A percentile compares a stretch with the other conserved stretches of the same genome.
These are phyloP conservation scores for Aphidius ervi DNA, from an alignment of 1,140 invertebrate genomes.

Conservation along the genomic window DNA sequence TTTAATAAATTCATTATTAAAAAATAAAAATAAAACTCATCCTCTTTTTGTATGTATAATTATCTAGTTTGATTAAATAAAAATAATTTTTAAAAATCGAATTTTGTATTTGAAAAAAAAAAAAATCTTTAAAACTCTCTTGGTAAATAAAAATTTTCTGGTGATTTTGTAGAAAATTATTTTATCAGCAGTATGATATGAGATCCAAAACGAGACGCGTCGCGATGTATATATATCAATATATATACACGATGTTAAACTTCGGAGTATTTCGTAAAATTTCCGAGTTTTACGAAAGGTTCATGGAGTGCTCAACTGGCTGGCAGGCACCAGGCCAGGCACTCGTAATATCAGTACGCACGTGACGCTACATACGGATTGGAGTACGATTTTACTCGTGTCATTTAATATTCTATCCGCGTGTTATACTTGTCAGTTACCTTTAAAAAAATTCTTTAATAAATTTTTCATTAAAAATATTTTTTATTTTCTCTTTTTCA, in stretches of 20 bases:
- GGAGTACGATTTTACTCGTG: constrained; percentile 1
- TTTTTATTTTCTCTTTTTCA: neutral
- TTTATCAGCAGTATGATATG: too few relatives aligned
- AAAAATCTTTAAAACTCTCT: too few relatives aligned
- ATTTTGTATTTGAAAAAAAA: too few relatives aligned
- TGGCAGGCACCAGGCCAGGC: neutral
- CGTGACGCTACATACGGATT: constrained; percentile 12
- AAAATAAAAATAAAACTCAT: too few relatives aligned
- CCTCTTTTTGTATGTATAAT: too few relatives aligned
- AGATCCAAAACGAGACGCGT: too few relatives aligned
- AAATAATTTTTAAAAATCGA: too few relatives aligned
- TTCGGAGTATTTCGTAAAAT: constrained; percentile 1
- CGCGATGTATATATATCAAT: too few relatives aligned
- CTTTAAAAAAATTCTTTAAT: neutral
- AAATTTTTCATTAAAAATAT: neutral
- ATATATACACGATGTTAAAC: neutral
- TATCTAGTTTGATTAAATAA: too few relatives aligned
- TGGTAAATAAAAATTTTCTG: too few relatives aligned
- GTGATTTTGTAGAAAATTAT: too few relatives aligned
- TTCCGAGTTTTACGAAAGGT: neutral
- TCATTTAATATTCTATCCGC: neutral
- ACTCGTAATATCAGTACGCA: constrained; percentile 12
- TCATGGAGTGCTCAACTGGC: neutral
- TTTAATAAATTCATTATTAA: too few relatives aligned
- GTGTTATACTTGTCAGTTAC: neutral